Evolutionary conservation across 1,140 invertebrate genomes (phyloP).

Genomic region (Branchinecta lindahli): DNA sequence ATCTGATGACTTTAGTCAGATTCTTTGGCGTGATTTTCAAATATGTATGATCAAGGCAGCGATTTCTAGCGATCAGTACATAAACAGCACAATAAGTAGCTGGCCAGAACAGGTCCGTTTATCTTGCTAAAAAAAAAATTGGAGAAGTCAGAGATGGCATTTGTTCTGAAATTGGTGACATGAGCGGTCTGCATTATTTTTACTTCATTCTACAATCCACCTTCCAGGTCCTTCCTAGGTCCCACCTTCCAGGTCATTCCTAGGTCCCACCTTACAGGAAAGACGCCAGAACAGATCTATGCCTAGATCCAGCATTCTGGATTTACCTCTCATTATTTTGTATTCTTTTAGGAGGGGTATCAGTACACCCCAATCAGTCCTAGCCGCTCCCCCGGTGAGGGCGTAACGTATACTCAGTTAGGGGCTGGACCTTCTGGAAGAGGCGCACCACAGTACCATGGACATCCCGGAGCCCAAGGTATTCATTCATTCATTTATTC

Average conservation of each 20-base stretch:
- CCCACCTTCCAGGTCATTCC: constrained; percentile 22
- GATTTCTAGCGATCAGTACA: no score
- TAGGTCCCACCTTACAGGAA: constrained; percentile 22
- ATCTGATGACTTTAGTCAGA: no score
- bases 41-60: no score
- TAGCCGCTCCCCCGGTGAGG: constrained; percentile 50
- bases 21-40: no score
- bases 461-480: constrained; percentile 36
- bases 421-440: constrained; percentile 37
- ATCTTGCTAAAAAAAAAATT: no score
- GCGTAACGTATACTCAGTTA: constrained; percentile 69
- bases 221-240: no score
- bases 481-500: no score
- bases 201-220: constrained; percentile 23
- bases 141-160: constrained; percentile 17
- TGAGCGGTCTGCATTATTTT: constrained; percentile 20
- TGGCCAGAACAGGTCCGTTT: no score
- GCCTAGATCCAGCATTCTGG: constrained; percentile 40
- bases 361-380: constrained; percentile 60
- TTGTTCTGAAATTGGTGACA: background rate
- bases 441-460: constrained; percentile 22
- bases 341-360: constrained; percentile 34
- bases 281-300: constrained; percentile 18
- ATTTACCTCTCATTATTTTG: background rate
- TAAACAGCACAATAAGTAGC: no score